Percentiles rank a stretch among this genome's conserved stretches.
phyloP scores from a whole-genome alignment of 2,888 invertebrate genomes.

The Xanthostigma xanthostigma region DNA sequence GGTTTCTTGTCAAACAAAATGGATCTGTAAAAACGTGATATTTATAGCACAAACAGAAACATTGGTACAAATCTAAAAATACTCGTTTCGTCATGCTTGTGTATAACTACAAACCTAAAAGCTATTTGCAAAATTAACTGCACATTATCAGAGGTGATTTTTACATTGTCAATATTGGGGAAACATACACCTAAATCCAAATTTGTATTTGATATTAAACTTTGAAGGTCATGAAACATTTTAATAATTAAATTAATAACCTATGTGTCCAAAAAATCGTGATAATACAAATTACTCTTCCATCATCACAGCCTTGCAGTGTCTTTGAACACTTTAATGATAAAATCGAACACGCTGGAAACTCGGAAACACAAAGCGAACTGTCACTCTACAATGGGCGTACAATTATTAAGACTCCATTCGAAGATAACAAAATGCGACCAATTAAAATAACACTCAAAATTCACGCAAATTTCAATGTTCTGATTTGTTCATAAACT shows the following conservation, averaged over 20 bases:
- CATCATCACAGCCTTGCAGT: too few species aligned
- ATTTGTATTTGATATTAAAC: conserved; percentile 5
- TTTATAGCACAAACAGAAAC: background rate
- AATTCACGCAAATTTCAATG: background rate
- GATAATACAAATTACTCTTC: too few species aligned
- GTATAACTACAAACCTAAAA: conserved; percentile 3
- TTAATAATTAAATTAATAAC: background rate
- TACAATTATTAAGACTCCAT: too few species aligned
- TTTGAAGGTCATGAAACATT: conserved; percentile 6
- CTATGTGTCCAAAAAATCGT: too few species aligned
- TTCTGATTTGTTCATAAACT: background rate
- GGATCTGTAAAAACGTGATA: conserved; percentile 1
- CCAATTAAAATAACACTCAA: background rate
- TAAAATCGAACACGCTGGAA: too few species aligned
- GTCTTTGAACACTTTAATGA: too few species aligned
- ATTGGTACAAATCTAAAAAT: background rate
- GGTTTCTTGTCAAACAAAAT: conserved; percentile 1
- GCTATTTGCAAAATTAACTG: conserved; percentile 5
- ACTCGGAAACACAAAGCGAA: too few species aligned
- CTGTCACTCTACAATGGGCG: too few species aligned
- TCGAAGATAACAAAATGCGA: too few species aligned
- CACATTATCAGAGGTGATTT: conserved; percentile 4
- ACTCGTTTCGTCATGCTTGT: background rate
- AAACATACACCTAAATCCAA: conserved; percentile 3
- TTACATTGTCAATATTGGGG: background rate